Evolutionary conservation across 2,113 vertebrate species (phyloP).

Genomic region (Sinocyclocheilus grahami): DNA sequence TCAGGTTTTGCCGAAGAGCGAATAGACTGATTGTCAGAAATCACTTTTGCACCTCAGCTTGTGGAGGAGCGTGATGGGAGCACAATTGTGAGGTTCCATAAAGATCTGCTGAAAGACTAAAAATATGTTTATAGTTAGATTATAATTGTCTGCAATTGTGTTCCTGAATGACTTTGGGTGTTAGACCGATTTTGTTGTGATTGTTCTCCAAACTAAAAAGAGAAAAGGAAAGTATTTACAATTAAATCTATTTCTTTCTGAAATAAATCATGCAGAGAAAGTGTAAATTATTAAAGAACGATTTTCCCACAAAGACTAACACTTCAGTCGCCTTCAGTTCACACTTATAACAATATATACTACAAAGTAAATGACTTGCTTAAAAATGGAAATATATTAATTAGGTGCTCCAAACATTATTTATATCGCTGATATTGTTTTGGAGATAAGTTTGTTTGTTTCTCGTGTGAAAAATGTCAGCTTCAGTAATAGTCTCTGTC

Average conservation of each 20-base stretch:
- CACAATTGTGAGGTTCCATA: neutral
- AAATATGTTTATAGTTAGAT: neutral
- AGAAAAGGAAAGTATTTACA: neutral
- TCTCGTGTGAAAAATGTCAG: conserved; percentile 4
- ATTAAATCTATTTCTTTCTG: neutral
- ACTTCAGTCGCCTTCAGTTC: neutral
- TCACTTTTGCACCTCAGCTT: conserved; percentile 56
- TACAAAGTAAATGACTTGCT: conserved; percentile 6
- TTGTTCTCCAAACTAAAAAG: neutral
- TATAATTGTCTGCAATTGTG: neutral
- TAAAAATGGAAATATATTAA: conserved; percentile 36
- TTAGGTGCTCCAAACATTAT: neutral
- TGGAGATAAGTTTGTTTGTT: neutral
- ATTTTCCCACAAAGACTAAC: conserved; percentile 6
- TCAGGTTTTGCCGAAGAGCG: conserved; percentile 58
- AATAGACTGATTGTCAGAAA: conserved; percentile 66
- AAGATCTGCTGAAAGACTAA: neutral
- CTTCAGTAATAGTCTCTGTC: conserved; percentile 32
- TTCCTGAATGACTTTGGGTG: conserved; percentile 9
- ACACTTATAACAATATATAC: conserved; percentile 12
- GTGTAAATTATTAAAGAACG: conserved; percentile 5
- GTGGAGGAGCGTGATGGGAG: neutral
- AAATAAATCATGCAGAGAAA: neutral
- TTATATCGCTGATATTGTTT: neutral
- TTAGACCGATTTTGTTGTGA: conserved; percentile 13